A percentile compares a stretch with the other conserved stretches of the same genome.
These are phyloP conservation scores for Phoxinus dragarum DNA, from an alignment of 2,797 vertebrate genomes.

Conservation along the genomic window DNA sequence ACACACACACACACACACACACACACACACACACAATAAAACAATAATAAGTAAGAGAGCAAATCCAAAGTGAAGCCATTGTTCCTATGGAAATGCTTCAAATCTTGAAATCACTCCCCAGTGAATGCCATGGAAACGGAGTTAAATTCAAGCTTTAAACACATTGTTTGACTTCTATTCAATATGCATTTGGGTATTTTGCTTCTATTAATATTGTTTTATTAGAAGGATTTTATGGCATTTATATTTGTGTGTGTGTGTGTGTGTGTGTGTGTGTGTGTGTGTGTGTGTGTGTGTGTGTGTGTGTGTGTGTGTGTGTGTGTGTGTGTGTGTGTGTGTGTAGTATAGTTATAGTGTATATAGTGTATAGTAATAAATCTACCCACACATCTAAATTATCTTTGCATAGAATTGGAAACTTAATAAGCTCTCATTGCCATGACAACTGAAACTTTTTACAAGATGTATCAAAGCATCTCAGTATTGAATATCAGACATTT, in stretches of 20 bases:
- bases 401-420: conserved; percentile 33
- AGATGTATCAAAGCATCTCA: neutral
- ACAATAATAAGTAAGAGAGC: neutral
- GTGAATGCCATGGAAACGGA: conserved; percentile 40
- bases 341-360: too few species aligned
- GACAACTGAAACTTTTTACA: conserved; percentile 40
- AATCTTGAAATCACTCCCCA: neutral
- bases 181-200: conserved; percentile 24
- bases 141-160: conserved; percentile 17
- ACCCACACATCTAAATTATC: conserved; percentile 25
- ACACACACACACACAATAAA: too few species aligned
- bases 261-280: neutral
- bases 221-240: conserved; percentile 6
- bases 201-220: conserved; percentile 9
- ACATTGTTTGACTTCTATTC: conserved; percentile 3
- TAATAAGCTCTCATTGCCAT: conserved; percentile 41
- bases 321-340: neutral
- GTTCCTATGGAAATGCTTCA: neutral
- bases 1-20: too few species aligned
- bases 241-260: conserved; percentile 21
- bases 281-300: conserved; percentile 13
- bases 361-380: conserved; percentile 9
- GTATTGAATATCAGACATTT: neutral
- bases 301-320: neutral
- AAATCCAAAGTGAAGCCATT: neutral